These are phyloP conservation scores for Neosilurus hyrtlii DNA, from an alignment of 2,797 vertebrate species.

Conservation along the genomic window DNA sequence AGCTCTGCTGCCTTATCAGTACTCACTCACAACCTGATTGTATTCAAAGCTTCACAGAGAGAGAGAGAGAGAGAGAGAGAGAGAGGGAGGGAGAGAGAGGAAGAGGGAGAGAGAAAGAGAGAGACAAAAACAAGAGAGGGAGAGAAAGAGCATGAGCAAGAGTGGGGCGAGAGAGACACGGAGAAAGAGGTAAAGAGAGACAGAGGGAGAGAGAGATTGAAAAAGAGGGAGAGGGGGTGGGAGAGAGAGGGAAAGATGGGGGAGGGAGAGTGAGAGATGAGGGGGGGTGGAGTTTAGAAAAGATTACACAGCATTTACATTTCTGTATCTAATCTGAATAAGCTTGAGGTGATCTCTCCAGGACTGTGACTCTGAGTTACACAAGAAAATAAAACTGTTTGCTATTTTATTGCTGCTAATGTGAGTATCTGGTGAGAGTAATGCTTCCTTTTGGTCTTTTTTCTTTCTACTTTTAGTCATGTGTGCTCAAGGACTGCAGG, in stretches of 20 bases:
- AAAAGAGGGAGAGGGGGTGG: too few species aligned
- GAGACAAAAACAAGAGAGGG: too few species aligned
- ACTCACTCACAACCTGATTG: neutral
- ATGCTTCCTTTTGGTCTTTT: neutral
- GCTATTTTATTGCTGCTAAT: neutral
- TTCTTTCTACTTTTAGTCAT: constrained; percentile 77
- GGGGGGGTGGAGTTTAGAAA: too few species aligned
- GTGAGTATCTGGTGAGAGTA: neutral
- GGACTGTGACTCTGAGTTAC: neutral
- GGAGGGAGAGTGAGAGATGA: too few species aligned
- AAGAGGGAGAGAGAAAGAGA: too few species aligned
- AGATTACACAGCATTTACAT: neutral
- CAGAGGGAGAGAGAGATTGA: too few species aligned
- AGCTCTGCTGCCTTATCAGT: neutral
- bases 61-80: too few species aligned
- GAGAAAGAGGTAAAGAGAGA: too few species aligned
- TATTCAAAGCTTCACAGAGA: neutral
- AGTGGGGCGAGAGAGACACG: too few species aligned
- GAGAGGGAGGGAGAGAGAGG: too few species aligned
- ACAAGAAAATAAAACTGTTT: neutral
- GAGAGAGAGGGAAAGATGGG: too few species aligned
- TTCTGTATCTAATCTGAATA: neutral
- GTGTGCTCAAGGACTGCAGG: constrained; percentile 94
- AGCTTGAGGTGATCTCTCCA: neutral
- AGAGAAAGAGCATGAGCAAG: too few species aligned